Base-by-base conservation (phyloP, 2,888 invertebrate species). In the Oxyteleia sp. region DNA sequence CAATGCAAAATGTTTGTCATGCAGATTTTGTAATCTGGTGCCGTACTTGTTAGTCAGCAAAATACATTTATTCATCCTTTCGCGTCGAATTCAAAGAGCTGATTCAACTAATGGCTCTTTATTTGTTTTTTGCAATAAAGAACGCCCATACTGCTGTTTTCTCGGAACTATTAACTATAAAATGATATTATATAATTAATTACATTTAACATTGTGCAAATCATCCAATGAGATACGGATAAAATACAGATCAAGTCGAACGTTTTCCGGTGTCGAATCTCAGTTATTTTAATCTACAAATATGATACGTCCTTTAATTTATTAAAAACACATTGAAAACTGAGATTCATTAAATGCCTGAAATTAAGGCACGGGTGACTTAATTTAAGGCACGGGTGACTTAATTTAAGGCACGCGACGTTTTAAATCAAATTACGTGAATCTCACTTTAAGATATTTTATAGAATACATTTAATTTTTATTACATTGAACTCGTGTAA, bases 1-100 rank as follows among this genome's bases (percentile, higher is more conserved):
- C 59, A 74, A 74, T 81, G 61, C 61, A 15, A 81, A 81, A 45
- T 29, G 72, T 74, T 81, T 74, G 80, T 74, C 80, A 74, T 74
- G 80, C 74, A 68, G 68, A 74, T 81, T 81, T 81, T 74, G 74
- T 81, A 74, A 81, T 74, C 74, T n/a, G 45, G 66, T 59, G 18
- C 15, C 59, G 80, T 81, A 81, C 74, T 74, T 74, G 80, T 81
- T 81, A 81, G 68, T 81, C 80, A 81, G 74, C 80, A 49, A 26
- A 81, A 81, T 61, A 72, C 57, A 68, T 80, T 66, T 49, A 72
- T 71, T 59, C 69, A 68, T 71, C 71, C 63, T 63, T 64, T 35
- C 71, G 45, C 53, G 23, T 76, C 51, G 29, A 45, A 61, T 29
- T 69, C 53, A 61, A 78, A 68, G 61, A 68, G 72, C 66, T 74